These are phyloP conservation scores for Aromia moschata DNA, from an alignment of 2,888 invertebrate species.

Conservation along the genomic window DNA sequence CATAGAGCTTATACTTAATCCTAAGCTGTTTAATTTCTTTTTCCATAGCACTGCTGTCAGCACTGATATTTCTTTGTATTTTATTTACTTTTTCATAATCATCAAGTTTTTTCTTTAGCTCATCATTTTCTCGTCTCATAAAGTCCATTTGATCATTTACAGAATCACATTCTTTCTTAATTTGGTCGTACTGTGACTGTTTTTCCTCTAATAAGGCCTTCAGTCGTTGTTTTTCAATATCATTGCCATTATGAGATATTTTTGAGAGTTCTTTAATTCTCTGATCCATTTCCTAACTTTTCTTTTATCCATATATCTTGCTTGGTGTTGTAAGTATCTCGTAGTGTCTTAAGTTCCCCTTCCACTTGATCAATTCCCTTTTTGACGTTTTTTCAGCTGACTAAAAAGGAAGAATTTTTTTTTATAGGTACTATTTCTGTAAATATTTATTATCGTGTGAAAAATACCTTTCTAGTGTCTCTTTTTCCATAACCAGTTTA, in stretches of 20 bases:
- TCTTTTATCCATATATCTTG: conserved; percentile 79
- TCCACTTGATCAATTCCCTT: conserved; percentile 71
- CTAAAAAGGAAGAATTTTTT: too few species aligned
- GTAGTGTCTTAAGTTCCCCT: conserved; percentile 71
- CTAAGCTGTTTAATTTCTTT: conserved; percentile 75
- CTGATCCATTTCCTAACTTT: conserved; percentile 72
- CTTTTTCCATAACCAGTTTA: conserved; percentile 82
- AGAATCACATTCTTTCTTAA: conserved; percentile 74
- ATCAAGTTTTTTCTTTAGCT: conserved; percentile 79
- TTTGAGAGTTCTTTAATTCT: conserved; percentile 61
- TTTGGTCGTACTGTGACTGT: conserved; percentile 75
- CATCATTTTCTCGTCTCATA: conserved; percentile 80
- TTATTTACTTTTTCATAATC: conserved; percentile 87
- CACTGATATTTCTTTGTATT: conserved; percentile 79
- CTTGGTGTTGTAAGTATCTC: conserved; percentile 72
- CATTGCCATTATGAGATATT: conserved; percentile 44
- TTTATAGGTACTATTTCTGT: too few species aligned
- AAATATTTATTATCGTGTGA: too few species aligned
- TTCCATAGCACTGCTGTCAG: conserved; percentile 79
- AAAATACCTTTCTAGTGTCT: conserved; percentile 78
- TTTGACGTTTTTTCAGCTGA: conserved; percentile 62
- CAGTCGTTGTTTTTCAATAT: conserved; percentile 73
- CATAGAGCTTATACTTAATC: background rate
- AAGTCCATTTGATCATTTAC: conserved; percentile 78
- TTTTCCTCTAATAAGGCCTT: conserved; percentile 78